Base-by-base conservation (phyloP, 2,888 invertebrate species). In the Scaptomyza tumidula region DNA sequence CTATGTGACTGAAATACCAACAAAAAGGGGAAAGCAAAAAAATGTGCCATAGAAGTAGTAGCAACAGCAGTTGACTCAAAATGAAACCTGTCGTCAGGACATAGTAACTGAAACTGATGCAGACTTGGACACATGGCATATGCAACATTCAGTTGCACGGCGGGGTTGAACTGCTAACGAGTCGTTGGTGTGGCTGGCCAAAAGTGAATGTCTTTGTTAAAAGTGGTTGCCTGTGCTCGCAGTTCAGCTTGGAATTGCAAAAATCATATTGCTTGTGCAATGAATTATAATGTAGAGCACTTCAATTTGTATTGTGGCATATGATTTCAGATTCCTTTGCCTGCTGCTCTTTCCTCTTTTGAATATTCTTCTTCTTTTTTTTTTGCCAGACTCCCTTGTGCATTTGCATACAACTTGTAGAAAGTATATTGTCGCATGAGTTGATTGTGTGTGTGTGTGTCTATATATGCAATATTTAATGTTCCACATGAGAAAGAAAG, bases 271-370 rank as follows among this genome's bases (percentile, higher is more conserved):
- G 80, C 78, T 55, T 73, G 71, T 72, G 72, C 74, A 76, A 78
- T 80, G 86, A 83, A 83, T 86, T 80, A 83, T 83, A 83, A 80
- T 83, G 81, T 62, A 68, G 52, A 64, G 67, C 62, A 69, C 71
- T 78, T 80, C 71, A 78, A 76, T 83, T 71, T 74, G 72, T 82
- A 72, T 65, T 80, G 80, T 65, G 66, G 71, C 61, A 55, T 67
- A 54, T 52, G 29, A 62, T 29, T 41, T 14, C 50, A 69, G 59
- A 76, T 54, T 72, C 27, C 44, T 16, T 43, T 24, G 11, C 16
- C 1, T 16, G 16, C 57, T 33, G 39, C 50, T 43, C 43, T 7
- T 43, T 14, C 14, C 24, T n/a, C n/a, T 16, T 37, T 13, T 37
- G 7, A 14, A n/a, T 7, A 50, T 35, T 13, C 6, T 33, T 53